These are phyloP conservation scores for Dimorphilus gyrociliatus DNA, from an alignment of 2,888 invertebrate genomes.

Conservation along the genomic window DNA sequence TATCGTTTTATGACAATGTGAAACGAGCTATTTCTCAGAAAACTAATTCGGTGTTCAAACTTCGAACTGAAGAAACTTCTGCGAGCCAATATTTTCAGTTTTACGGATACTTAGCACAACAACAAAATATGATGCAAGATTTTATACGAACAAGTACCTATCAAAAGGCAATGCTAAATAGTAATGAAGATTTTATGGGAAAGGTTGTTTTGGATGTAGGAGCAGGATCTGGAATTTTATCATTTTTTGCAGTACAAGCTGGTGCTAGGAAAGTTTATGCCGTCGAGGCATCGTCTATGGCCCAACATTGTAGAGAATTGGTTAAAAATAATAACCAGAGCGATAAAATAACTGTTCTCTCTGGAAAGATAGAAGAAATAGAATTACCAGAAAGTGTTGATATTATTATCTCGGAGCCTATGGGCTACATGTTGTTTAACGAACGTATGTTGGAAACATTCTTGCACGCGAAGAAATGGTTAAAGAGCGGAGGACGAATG, in stretches of 20 bases:
- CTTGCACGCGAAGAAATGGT: conserved; percentile 94
- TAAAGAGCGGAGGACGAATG: conserved; percentile 78
- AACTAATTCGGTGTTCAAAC: conserved; percentile 62
- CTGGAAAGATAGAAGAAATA: conserved; percentile 96
- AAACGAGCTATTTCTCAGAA: conserved; percentile 45
- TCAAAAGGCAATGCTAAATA: conserved; percentile 85
- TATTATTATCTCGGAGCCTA: conserved; percentile 93
- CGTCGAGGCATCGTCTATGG: conserved; percentile 98
- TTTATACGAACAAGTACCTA: conserved; percentile 95
- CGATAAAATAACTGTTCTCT: conserved; percentile 73
- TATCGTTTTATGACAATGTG: conserved; percentile 56
- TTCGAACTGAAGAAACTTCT: conserved; percentile 91
- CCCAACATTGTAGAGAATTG: conserved; percentile 57
- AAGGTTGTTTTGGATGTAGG: conserved; percentile 85
- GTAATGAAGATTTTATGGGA: conserved; percentile 69
- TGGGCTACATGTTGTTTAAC: conserved; percentile 99
- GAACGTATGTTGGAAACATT: conserved; percentile 98
- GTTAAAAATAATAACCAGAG: conserved; percentile 75
- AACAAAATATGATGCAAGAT: conserved; percentile 99
- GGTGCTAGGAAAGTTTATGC: conserved; percentile 92
- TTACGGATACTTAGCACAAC: conserved; percentile 94
- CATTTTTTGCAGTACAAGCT: conserved; percentile 94
- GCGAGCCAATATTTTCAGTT: conserved; percentile 97
- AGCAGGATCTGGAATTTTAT: conserved; percentile 92
- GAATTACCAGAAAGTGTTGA: conserved; percentile 86